Base-by-base conservation (phyloP, 2,888 invertebrate species). In the Leucophenga montana region DNA sequence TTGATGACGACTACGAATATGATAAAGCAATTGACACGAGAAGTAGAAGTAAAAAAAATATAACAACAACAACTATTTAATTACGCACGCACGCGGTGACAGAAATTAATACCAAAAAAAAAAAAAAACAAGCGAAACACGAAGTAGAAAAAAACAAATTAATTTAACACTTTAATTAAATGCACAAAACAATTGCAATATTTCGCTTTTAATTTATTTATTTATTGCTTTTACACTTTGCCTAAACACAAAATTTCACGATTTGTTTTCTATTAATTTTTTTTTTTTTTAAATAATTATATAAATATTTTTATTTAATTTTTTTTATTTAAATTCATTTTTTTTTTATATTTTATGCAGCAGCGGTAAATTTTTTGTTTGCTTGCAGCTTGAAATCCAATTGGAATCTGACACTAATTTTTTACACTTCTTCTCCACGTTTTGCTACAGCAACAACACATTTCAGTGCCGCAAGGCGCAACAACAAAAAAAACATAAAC, bases 361-460 rank as follows among this genome's bases (percentile, higher is more conserved):
- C 16, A 53, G 16, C 20, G 16, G 9, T 53, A 20, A 39, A 39
- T 39, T 53, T 53, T 11, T 53, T 53, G 18, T 16, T 56, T 20
- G 56, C 27, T 22, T 27, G 14, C 20, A 39, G 48, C 67, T 56
- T 46, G 65, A 66, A 54, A 22, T 62, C 64, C 31, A 33, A 73
- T 77, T 75, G 74, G 70, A 73, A 31, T 70, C 75, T 59, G 59
- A 66, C 71, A 73, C 69, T 75, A 70, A 69, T 73, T 77, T n/a
- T 71, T 70, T 78, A 70, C 62, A 57, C 33, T 64, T 65, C 44
- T 66, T 69, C 31, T 68, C 66, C 18, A 66, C 67, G 31, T 71
- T 61, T 53, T 70, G n/a, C 65, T 70, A 71, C 62, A 39, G 27
- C 39, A 50, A n/a, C n/a, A n/a, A n/a, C n/a, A n/a, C n/a, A n/a